These are phyloP conservation scores for Nothoprocta perdicaria DNA, from an alignment of 2,113 vertebrate species.

Conservation along the genomic window DNA sequence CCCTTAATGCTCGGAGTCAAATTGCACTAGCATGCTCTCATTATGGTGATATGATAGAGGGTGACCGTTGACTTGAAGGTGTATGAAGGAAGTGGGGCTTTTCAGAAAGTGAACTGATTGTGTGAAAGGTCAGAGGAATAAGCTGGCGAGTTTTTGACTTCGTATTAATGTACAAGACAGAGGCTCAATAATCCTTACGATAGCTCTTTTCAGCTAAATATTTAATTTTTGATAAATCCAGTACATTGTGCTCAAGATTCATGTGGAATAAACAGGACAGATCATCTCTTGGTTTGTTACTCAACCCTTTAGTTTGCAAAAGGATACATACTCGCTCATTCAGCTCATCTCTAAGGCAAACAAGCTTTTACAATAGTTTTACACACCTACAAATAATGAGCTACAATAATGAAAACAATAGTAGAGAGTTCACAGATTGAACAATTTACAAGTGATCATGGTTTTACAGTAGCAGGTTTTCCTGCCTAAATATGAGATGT, in stretches of 20 bases:
- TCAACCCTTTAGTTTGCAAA: background rate
- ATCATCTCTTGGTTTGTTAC: background rate
- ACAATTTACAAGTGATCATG: background rate
- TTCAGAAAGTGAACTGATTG: background rate
- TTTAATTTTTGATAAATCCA: background rate
- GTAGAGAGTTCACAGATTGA: background rate
- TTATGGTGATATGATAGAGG: conserved; percentile 11
- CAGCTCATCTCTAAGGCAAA: background rate
- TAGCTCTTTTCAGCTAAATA: background rate
- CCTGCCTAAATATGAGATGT: background rate
- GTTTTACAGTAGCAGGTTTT: background rate
- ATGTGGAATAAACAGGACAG: background rate
- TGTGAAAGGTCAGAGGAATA: background rate
- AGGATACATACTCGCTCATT: background rate
- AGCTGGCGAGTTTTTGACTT: background rate
- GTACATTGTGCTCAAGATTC: background rate
- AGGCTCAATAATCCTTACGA: rapidly evolving
- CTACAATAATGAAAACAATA: background rate
- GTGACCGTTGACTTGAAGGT: background rate
- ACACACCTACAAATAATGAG: background rate
- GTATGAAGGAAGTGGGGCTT: background rate
- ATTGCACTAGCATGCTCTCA: background rate
- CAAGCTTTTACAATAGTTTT: background rate
- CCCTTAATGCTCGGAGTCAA: conserved; percentile 42
- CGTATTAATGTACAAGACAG: rapidly evolving